phyloP scores from a whole-genome alignment of 2,888 invertebrate genomes.

The Pharmacophagus antenor region DNA sequence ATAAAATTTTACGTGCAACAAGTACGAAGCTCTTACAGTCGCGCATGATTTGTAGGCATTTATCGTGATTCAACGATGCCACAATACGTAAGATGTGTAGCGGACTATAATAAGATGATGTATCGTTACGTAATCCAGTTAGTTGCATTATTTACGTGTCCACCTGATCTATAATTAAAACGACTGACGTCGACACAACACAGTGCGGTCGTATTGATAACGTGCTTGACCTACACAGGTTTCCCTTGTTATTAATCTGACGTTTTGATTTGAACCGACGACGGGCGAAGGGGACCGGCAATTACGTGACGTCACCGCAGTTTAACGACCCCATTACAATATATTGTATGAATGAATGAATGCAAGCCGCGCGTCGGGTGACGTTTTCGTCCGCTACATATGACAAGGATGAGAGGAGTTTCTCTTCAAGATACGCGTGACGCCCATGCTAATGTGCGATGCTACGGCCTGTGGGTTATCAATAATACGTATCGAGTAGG shows the following conservation, averaged over 20 bases:
- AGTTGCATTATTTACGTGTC: slow-evolving; percentile 25
- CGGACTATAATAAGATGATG: slow-evolving; percentile 24
- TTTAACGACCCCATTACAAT: slow-evolving; percentile 80
- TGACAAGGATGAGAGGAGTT: slow-evolving; percentile 46
- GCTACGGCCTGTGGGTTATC: slow-evolving; percentile 15
- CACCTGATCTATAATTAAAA: slow-evolving; percentile 28
- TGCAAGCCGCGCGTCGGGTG: slow-evolving; percentile 74
- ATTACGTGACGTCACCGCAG: slow-evolving; percentile 78
- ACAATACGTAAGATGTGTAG: slow-evolving; percentile 14
- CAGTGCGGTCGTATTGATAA: slow-evolving; percentile 49
- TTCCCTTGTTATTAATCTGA: slow-evolving; percentile 78
- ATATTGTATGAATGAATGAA: slow-evolving; percentile 79
- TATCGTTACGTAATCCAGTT: slow-evolving; percentile 27
- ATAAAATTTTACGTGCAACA: slow-evolving; percentile 43
- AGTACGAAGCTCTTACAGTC: slow-evolving; percentile 21
- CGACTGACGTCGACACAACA: slow-evolving; percentile 14
- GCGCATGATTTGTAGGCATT: slow-evolving; percentile 22
- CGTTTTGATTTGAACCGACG: slow-evolving; percentile 76
- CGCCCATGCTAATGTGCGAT: slow-evolving; percentile 29
- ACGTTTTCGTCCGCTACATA: slow-evolving; percentile 63
- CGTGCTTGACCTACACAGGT: slow-evolving; percentile 77
- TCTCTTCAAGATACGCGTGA: slow-evolving; percentile 31
- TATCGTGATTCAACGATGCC: slow-evolving; percentile 24
- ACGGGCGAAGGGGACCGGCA: slow-evolving; percentile 73
- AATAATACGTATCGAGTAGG: neutral